Evolutionary conservation across 2,113 vertebrate genomes (phyloP).

Genomic region (Pollachius pollachius): DNA sequence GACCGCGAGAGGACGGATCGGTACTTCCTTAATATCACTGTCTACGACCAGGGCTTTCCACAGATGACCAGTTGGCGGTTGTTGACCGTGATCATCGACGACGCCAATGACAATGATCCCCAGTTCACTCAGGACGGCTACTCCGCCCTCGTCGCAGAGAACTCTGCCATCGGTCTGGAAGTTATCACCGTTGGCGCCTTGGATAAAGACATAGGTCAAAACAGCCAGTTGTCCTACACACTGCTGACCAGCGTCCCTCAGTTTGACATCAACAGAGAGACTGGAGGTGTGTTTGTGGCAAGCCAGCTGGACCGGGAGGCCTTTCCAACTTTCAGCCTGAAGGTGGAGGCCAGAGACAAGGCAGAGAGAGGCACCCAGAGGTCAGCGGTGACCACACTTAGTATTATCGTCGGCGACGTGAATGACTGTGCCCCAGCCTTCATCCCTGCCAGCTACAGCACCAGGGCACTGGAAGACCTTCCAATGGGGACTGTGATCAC

Average conservation of each 20-base stretch:
- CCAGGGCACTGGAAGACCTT: slow-evolving; percentile 89
- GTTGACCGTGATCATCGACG: slow-evolving; percentile 87
- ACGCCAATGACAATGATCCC: slow-evolving; percentile 92
- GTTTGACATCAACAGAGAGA: slow-evolving; percentile 88
- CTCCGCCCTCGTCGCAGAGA: slow-evolving; percentile 83
- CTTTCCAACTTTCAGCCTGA: slow-evolving; percentile 80
- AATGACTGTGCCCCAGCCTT: slow-evolving; percentile 94
- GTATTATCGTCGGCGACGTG: slow-evolving; percentile 85
- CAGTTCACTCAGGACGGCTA: slow-evolving; percentile 84
- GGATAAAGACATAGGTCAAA: slow-evolving; percentile 85
- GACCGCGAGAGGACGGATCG: slow-evolving; percentile 87
- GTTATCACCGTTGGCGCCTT: slow-evolving; percentile 87
- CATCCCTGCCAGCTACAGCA: slow-evolving; percentile 84
- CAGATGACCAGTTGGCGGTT: slow-evolving; percentile 88
- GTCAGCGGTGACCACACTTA: slow-evolving; percentile 83
- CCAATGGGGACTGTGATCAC: slow-evolving; percentile 87
- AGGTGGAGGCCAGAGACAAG: slow-evolving; percentile 90
- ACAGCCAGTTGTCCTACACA: slow-evolving; percentile 84
- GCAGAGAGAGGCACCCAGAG: slow-evolving; percentile 83
- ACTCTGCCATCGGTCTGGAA: slow-evolving; percentile 81
- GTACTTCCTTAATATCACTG: slow-evolving; percentile 93
- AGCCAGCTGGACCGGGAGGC: slow-evolving; percentile 87
- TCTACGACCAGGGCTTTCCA: slow-evolving; percentile 89
- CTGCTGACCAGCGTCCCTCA: slow-evolving; percentile 83
- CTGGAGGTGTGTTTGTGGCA: slow-evolving; percentile 84